Base-by-base conservation (phyloP, 2,113 vertebrate genomes). In the Lutjanus erythropterus region DNA sequence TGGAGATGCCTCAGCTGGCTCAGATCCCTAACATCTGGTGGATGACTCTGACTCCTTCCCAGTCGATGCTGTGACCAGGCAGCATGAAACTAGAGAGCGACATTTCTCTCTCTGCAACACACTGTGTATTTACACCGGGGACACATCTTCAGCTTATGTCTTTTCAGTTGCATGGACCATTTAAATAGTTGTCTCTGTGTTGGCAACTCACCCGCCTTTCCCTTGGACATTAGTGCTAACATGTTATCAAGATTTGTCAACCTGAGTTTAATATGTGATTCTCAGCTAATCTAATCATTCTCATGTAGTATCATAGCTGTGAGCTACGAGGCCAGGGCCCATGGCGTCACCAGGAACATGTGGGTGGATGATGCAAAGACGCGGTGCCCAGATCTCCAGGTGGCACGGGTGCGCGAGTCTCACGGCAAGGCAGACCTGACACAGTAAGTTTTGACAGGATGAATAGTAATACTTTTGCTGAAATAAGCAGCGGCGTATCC, bases 301-400 rank as follows among this genome's bases (percentile, higher is more conserved):
- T 81, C 37, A 73, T 55, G 74, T 88, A 99, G 98, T 74, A 95
- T 99, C 86, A 96, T 99, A 92, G 96, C 98, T 15, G 98, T 99
- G 75, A 98, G 98, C 94, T 99, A 99, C 23, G 98, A 99, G 92
- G 98, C 98, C 42, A 95, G 98, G 59, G 97, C 96, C 25, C 95
- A 96, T 46, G 98, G 98, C 1, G 96, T 99, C 65, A 95, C 95
- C 78, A 96, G 95, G 76, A 96, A 95, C 83, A 99, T 99, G 98
- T 97, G 96, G 95, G 98, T 97, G 16, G 89, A 96, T 8, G 97
- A 99, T 75, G 98, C 98, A 55, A 97, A 96, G 90, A 96, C 95
- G 83, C 93, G 97, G 78, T 99, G 98, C 73, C 95, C 96, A 0
- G 95, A 97, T 49, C 96, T 99, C 73, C 93, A 95, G 35, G 93